A percentile compares a stretch with the other conserved stretches of the same genome.
These are phyloP conservation scores for Cirrhinus molitorella DNA, from an alignment of 2,797 vertebrate species.

Conservation along the genomic window DNA sequence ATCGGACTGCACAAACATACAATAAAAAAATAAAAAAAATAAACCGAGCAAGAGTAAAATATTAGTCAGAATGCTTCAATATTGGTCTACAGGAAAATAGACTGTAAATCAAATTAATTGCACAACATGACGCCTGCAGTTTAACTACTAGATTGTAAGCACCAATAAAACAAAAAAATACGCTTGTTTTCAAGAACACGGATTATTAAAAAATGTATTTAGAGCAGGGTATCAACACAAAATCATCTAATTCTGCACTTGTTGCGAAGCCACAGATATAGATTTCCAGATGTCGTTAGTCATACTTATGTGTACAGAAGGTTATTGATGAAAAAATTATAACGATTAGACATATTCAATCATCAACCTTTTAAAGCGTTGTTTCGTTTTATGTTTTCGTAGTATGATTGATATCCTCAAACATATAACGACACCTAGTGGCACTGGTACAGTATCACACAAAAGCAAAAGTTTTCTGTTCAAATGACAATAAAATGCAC, in stretches of 20 bases:
- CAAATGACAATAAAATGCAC: not conserved
- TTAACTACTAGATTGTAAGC: not conserved
- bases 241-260: not conserved
- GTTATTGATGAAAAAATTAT: not conserved
- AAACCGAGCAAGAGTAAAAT: not conserved
- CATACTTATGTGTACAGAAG: not conserved
- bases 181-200: not conserved
- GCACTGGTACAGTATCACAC: not conserved
- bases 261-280: not conserved
- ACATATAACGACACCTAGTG: not conserved
- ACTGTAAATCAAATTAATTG: not conserved
- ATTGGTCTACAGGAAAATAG: not conserved
- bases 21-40: not conserved
- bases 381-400: too few species aligned
- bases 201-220: slow-evolving; percentile 12
- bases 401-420: too few species aligned
- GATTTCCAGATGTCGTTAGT: not conserved
- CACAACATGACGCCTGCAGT: not conserved
- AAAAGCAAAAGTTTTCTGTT: not conserved
- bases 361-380: too few species aligned
- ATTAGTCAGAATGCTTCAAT: not conserved
- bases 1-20: not conserved
- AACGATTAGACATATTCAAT: too few species aligned
- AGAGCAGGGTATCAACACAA: not conserved
- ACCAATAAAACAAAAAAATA: not conserved